Evolutionary conservation across 2,888 invertebrate species (phyloP), one percentile per base, ranked within the genome.

Genomic region (Physocephala rufipes): DNA sequence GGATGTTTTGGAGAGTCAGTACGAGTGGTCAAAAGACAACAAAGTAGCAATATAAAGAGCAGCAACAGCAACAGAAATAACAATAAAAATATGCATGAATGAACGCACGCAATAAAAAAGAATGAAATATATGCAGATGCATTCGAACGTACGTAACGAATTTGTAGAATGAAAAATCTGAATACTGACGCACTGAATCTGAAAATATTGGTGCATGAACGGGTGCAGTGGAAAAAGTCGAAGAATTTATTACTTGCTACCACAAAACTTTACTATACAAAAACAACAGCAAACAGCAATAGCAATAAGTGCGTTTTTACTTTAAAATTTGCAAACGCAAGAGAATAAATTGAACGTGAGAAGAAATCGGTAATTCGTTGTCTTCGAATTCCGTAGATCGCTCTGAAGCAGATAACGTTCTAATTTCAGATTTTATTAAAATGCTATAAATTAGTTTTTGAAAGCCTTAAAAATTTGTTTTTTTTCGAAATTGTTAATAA

Each of bases 81-180:
- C n/a, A n/a, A n/a, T n/a, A n/a, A n/a, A n/a, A 13, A 58, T 24
- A 28, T 26, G 36, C 36, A 9, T 9, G 36, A 36, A 36, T 58
- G 47, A 65, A 70, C 70, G 71, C 71, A 70, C 71, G 75, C 55
- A 74, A 71, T 71, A 67, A 76, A 73, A 71, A 64, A 69, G 67
- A 47, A 45, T 47, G 59, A 58, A 59, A 67, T 45, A 43, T 47
- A 30, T 21, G 43, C 59, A 30, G 26, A 47, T 26, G 58, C 43
- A 58, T 43, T 15, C 28, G 19, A 65, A 49, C 21, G 49, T 16
- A 51, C 28, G 49, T 30, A 47, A 26, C 19, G 51, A 12, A 65
- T 65, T 65, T 65, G 65, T 51, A 65, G 49, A 65, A 24, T 51
- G 36, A 7, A 65, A 51, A 65, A 65, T 49, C 51, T n/a, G 58